Percentiles rank a stretch among this genome's conserved stretches.
phyloP scores from a whole-genome alignment of 2,113 vertebrate species.

The Peromyscus californicus region DNA sequence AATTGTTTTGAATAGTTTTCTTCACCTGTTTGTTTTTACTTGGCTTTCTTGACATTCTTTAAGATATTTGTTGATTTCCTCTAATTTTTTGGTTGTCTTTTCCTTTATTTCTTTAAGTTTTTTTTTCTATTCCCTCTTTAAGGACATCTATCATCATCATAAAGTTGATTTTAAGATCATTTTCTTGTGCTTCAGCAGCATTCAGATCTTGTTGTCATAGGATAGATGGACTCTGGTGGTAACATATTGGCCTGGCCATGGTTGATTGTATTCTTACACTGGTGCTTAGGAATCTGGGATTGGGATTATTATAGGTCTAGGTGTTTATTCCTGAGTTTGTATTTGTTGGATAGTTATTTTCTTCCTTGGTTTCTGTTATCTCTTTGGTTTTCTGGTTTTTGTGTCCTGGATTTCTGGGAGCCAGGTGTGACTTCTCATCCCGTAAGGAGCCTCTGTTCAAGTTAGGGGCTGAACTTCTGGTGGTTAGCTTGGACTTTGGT shows the following conservation, averaged over 20 bases:
- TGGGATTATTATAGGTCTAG: not conserved
- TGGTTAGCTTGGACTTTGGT: not conserved
- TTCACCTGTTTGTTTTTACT: not conserved
- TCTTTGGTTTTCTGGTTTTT: not conserved
- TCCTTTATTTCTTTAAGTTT: not conserved
- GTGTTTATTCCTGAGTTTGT: not conserved
- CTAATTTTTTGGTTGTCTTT: not conserved
- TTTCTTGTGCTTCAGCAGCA: not conserved
- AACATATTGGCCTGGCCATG: not conserved
- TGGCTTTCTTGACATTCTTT: not conserved
- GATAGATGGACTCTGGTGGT: not conserved
- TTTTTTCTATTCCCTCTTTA: not conserved
- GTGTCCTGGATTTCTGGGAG: not conserved
- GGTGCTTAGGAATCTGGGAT: not conserved
- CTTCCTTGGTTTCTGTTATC: not conserved
- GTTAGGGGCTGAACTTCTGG: not conserved
- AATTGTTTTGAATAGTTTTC: not conserved
- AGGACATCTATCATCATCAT: not conserved
- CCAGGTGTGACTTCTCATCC: not conserved
- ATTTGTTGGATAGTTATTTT: not conserved
- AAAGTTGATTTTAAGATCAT: not conserved
- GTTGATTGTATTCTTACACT: not conserved
- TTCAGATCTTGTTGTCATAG: not conserved
- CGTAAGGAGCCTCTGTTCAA: not conserved
- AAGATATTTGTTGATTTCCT: not conserved